Conservation (phyloP, 2,888 invertebrate species). For the Pristionchus mayeri region DNA sequence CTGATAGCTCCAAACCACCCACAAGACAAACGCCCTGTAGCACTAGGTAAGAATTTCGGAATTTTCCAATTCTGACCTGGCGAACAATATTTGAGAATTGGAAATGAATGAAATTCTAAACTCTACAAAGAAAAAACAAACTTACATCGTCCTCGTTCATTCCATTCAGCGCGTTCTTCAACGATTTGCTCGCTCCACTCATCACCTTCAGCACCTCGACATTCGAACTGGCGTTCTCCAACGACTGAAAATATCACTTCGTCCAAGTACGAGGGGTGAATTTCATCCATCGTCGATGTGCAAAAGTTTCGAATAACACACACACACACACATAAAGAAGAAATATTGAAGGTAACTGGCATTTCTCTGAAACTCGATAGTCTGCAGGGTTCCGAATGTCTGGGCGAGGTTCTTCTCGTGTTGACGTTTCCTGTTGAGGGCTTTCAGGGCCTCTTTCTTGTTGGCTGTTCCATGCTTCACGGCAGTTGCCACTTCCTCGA, state of each 20-base stretch:
- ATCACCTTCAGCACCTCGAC: constrained; percentile 11
- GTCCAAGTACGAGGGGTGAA: too few relatives aligned
- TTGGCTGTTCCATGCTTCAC: not conserved
- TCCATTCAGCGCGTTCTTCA: not conserved
- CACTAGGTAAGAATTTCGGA: too few relatives aligned
- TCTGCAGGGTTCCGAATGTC: constrained; percentile 3
- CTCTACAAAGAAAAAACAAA: not conserved
- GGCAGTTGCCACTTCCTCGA: not conserved
- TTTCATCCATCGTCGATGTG: too few relatives aligned
- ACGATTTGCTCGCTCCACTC: not conserved
- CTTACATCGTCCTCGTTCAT: not conserved
- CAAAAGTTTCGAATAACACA: too few relatives aligned
- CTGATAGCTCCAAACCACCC: not conserved
- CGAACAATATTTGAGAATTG: too few relatives aligned
- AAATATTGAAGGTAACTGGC: not conserved
- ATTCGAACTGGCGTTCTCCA: not conserved
- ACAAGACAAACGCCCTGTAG: too few relatives aligned
- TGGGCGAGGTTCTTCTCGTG: not conserved
- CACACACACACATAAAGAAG: not conserved
- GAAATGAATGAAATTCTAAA: too few relatives aligned
- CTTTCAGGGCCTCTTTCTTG: not conserved
- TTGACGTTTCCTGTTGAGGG: not conserved
- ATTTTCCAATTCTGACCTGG: too few relatives aligned
- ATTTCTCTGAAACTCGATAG: constrained; percentile 3
- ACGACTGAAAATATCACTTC: not conserved